These are phyloP conservation scores for Gisinianus flammeolus DNA, from an alignment of 2,888 invertebrate genomes.

Conservation along the genomic window DNA sequence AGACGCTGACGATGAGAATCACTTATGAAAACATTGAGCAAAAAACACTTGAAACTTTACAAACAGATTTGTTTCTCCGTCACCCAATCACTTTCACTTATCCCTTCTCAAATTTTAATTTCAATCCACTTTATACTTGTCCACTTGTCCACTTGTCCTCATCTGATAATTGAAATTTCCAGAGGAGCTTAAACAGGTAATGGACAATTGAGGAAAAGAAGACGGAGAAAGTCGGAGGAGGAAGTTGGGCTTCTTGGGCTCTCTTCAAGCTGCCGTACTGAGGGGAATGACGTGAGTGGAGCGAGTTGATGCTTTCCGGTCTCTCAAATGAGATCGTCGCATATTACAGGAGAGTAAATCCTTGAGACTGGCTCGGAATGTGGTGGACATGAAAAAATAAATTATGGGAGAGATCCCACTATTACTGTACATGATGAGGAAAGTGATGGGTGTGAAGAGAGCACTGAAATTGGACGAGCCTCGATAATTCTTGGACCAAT, in stretches of 20 bases:
- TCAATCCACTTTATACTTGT: too few species aligned
- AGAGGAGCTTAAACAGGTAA: too few species aligned
- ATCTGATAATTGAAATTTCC: too few species aligned
- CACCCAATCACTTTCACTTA: too few species aligned
- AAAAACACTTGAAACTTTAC: too few species aligned
- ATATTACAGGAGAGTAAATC: constrained; percentile 73
- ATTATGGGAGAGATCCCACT: constrained; percentile 88
- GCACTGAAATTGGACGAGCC: constrained; percentile 77
- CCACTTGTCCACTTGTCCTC: too few species aligned
- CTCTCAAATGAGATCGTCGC: constrained; percentile 47
- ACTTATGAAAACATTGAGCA: too few species aligned
- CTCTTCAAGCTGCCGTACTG: constrained; percentile 43
- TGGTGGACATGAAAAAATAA: constrained; percentile 83
- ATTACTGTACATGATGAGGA: constrained; percentile 86
- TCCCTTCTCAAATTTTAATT: too few species aligned
- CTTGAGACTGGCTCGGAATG: constrained; percentile 82
- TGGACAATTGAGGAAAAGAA: too few species aligned
- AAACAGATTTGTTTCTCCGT: too few species aligned
- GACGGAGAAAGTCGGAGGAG: too few species aligned
- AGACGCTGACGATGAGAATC: too few species aligned
- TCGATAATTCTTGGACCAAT: constrained; percentile 75
- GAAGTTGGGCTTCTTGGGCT: background rate
- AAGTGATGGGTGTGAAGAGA: constrained; percentile 81
- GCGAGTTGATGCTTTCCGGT: constrained; percentile 48
- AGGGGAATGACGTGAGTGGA: constrained; percentile 49